These are phyloP conservation scores for Amblyopsis hoosieri DNA, from an alignment of 2,797 vertebrate species.

Conservation along the genomic window DNA sequence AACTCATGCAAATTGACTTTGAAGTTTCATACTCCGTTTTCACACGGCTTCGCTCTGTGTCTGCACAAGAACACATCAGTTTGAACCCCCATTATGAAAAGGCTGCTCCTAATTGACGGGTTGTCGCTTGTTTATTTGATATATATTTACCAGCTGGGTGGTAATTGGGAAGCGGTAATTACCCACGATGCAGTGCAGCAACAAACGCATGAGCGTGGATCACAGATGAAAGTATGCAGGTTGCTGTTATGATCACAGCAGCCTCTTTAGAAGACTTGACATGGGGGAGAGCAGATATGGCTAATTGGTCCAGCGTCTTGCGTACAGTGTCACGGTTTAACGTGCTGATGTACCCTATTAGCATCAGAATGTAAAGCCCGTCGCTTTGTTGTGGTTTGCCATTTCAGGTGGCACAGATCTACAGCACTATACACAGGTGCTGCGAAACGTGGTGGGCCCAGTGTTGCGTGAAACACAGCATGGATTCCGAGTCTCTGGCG, in stretches of 20 bases:
- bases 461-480: slow-evolving; percentile 32
- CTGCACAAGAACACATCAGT: slow-evolving; percentile 62
- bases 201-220: slow-evolving; percentile 61
- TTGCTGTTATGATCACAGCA: slow-evolving; percentile 55
- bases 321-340: slow-evolving; percentile 52
- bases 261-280: slow-evolving; percentile 60
- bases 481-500: slow-evolving; percentile 52
- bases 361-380: slow-evolving; percentile 29
- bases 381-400: slow-evolving; percentile 20
- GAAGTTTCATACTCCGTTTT: slow-evolving; percentile 57
- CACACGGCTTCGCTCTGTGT: slow-evolving; percentile 31
- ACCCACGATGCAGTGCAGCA: slow-evolving; percentile 65
- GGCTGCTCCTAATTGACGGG: slow-evolving; percentile 77
- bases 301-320: slow-evolving; percentile 62
- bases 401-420: slow-evolving; percentile 21
- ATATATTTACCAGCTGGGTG: slow-evolving; percentile 75
- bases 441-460: not conserved
- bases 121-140: slow-evolving; percentile 83
- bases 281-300: slow-evolving; percentile 38
- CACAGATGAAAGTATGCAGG: slow-evolving; percentile 68
- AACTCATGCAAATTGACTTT: slow-evolving; percentile 62
- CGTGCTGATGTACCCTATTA: slow-evolving; percentile 42
- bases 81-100: slow-evolving; percentile 68
- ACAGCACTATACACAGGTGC: slow-evolving; percentile 27
- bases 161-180: slow-evolving; percentile 80